Evolutionary conservation across 1,140 invertebrate genomes (phyloP).

Genomic region (Maconellicoccus hirsutus): DNA sequence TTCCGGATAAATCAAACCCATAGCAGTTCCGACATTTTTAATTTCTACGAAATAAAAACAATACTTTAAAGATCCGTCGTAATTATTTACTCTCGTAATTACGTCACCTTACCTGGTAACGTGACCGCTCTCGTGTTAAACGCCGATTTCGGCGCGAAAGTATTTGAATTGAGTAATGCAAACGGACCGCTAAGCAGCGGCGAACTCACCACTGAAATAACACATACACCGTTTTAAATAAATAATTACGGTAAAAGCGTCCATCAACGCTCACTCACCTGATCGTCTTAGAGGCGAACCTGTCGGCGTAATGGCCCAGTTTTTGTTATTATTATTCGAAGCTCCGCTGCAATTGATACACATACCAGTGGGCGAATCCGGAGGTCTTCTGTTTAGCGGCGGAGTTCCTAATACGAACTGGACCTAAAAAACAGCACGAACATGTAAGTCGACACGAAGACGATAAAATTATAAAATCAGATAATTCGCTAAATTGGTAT

Average conservation of each 20-base stretch:
- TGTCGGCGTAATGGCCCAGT: constrained; percentile 62
- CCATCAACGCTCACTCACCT: constrained; percentile 33
- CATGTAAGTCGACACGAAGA: background rate
- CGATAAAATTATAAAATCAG: too few species aligned
- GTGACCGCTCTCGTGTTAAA: constrained; percentile 61
- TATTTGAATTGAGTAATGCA: constrained; percentile 47
- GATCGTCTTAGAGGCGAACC: constrained; percentile 60
- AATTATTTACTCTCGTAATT: background rate
- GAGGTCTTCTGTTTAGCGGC: constrained; percentile 51
- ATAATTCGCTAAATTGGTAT: too few species aligned
- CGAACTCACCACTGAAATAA: constrained; percentile 38
- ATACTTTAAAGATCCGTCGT: background rate
- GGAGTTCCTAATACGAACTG: constrained; percentile 86
- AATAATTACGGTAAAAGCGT: background rate
- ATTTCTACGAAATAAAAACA: constrained; percentile 29
- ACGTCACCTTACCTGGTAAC: constrained; percentile 46
- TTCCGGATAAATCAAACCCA: constrained; percentile 78
- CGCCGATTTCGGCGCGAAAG: constrained; percentile 46
- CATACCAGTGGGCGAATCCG: constrained; percentile 52
- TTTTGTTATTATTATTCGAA: constrained; percentile 37
- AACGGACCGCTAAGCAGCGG: constrained; percentile 49
- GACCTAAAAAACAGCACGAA: constrained; percentile 40
- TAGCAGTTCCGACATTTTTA: constrained; percentile 36
- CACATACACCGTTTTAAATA: background rate
- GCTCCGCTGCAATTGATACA: background rate